These are phyloP conservation scores for Drosophila eohydei DNA, from an alignment of 2,888 invertebrate species.

Conservation along the genomic window DNA sequence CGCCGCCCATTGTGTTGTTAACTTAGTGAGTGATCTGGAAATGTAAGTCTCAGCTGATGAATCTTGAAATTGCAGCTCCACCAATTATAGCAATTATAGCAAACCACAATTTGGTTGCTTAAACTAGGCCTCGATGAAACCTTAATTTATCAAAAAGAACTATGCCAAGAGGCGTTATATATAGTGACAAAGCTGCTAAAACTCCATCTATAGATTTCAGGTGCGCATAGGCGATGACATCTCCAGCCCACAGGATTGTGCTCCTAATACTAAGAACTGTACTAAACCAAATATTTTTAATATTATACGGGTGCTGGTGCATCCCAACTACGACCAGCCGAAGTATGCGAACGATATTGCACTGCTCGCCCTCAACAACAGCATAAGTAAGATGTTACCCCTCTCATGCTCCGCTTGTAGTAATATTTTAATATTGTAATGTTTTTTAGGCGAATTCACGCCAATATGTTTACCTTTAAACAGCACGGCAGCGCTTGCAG, in stretches of 20 bases:
- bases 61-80: not conserved
- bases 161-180: no score
- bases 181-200: not conserved
- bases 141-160: no score
- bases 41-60: slow-evolving; percentile 80
- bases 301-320: slow-evolving; percentile 86
- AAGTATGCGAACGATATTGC: slow-evolving; percentile 87
- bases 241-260: slow-evolving; percentile 84
- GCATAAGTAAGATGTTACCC: slow-evolving; percentile 71
- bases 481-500: slow-evolving; percentile 63
- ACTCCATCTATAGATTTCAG: slow-evolving; percentile 85
- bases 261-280: slow-evolving; percentile 79
- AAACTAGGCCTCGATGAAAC: no score
- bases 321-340: slow-evolving; percentile 86
- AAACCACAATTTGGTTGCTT: no score
- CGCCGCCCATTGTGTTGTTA: slow-evolving; percentile 87
- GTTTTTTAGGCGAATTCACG: slow-evolving; percentile 75
- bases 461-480: slow-evolving; percentile 86
- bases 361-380: slow-evolving; percentile 85
- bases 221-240: slow-evolving; percentile 88
- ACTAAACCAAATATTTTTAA: slow-evolving; percentile 86
- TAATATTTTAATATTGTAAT: not conserved
- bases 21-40: slow-evolving; percentile 85
- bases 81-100: not conserved
- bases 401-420: not conserved